phyloP scores from a whole-genome alignment of 2,113 vertebrate species.

The Heloderma charlesbogerti region DNA sequence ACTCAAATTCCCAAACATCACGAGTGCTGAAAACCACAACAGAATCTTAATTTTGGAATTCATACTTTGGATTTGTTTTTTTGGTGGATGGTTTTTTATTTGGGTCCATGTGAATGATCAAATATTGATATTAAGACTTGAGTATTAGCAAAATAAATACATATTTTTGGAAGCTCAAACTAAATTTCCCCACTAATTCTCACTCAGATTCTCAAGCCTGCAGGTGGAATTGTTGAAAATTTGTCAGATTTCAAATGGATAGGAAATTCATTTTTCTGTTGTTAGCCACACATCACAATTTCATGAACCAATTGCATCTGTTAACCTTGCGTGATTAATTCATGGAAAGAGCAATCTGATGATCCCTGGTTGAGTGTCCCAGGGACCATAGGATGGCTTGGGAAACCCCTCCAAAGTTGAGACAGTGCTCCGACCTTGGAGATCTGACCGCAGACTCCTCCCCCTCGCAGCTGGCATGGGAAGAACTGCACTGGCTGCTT shows the following conservation, averaged over 20 bases:
- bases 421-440: too few species aligned
- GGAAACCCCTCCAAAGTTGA: too few species aligned
- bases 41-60: neutral
- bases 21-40: neutral
- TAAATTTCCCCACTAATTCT: neutral
- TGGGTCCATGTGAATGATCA: neutral
- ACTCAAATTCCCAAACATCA: neutral
- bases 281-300: neutral
- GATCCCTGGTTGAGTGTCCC: too few species aligned
- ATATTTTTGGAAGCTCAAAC: neutral
- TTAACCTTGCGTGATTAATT: conserved; percentile 13
- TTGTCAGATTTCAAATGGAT: neutral
- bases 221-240: neutral
- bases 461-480: too few species aligned
- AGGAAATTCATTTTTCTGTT: too few species aligned
- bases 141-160: neutral
- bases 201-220: neutral
- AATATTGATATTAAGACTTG: neutral
- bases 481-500: too few species aligned
- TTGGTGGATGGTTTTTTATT: neutral
- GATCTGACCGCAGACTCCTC: too few species aligned
- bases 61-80: neutral
- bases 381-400: too few species aligned
- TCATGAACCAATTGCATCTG: neutral
- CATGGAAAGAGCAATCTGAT: too few species aligned